These are phyloP conservation scores for Xiphydria camelus DNA, from an alignment of 2,888 invertebrate genomes.

Conservation along the genomic window DNA sequence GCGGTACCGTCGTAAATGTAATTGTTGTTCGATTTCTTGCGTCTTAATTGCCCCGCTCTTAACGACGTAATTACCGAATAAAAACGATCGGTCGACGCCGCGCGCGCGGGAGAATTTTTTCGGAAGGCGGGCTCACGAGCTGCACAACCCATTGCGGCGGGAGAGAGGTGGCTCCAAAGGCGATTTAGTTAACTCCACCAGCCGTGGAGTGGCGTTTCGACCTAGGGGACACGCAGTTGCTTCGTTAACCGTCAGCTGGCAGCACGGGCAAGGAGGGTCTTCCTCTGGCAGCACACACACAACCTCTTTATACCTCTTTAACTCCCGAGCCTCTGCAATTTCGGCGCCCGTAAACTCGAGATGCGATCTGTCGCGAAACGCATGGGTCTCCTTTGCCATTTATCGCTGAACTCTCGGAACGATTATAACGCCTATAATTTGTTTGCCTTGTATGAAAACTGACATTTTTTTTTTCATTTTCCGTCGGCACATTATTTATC, in stretches of 20 bases:
- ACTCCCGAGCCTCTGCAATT: no score
- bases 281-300: no score
- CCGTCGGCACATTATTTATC: no score
- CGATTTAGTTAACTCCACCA: slow-evolving; percentile 23
- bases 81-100: slow-evolving; percentile 30
- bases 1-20: slow-evolving; percentile 45
- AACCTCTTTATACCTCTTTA: no score
- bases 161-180: slow-evolving; percentile 13
- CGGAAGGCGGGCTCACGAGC: slow-evolving; percentile 13
- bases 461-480: slow-evolving; percentile 1
- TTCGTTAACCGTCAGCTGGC: slow-evolving; percentile 44
- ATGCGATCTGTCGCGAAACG: no score
- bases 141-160: slow-evolving; percentile 12
- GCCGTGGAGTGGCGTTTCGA: slow-evolving; percentile 34
- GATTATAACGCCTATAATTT: no score
- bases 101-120: slow-evolving; percentile 23
- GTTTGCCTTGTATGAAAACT: no score
- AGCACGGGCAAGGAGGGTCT: slow-evolving; percentile 56
- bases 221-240: slow-evolving; percentile 21
- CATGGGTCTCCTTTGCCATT: no score
- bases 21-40: slow-evolving; percentile 54
- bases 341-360: no score
- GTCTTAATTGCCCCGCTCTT: slow-evolving; percentile 52
- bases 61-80: slow-evolving; percentile 54
- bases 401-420: no score